Conservation (phyloP, 2,888 invertebrate genomes). For the Amphipyra berbera region DNA sequence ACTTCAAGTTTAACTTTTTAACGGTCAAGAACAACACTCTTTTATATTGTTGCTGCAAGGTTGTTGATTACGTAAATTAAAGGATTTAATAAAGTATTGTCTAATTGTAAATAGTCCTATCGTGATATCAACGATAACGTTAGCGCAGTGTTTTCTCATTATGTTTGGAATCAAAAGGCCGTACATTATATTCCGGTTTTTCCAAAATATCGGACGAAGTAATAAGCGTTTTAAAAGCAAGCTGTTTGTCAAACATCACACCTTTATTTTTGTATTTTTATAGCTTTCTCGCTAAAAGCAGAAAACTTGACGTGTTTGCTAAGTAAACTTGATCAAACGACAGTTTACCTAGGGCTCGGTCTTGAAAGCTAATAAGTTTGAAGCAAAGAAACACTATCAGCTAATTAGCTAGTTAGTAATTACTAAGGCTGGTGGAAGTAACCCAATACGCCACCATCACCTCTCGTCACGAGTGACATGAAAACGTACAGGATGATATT, state of each 20-base stretch:
- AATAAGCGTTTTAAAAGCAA: too few species aligned
- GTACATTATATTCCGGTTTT: too few species aligned
- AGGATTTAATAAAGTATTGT: conserved; percentile 3
- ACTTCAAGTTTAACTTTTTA: conserved; percentile 16
- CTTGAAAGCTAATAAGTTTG: conserved; percentile 12
- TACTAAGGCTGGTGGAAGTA: conserved; percentile 20
- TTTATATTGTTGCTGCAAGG: conserved; percentile 29
- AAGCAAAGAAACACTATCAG: background rate
- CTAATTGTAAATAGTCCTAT: too few species aligned
- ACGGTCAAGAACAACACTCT: conserved; percentile 24
- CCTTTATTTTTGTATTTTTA: too few species aligned
- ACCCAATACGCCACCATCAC: conserved; percentile 8
- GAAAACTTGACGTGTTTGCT: too few species aligned
- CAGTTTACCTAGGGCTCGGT: conserved; percentile 13
- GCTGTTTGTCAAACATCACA: too few species aligned
- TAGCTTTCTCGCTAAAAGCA: too few species aligned
- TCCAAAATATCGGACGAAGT: too few species aligned
- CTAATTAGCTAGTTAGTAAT: conserved; percentile 37
- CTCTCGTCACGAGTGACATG: background rate
- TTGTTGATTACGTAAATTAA: conserved; percentile 24
- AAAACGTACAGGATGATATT: background rate
- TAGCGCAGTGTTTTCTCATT: too few species aligned
- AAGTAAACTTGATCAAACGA: conserved; percentile 9
- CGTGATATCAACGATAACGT: too few species aligned
- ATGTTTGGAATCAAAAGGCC: too few species aligned